Base-by-base conservation (phyloP, 2,888 invertebrate species). In the Drosophila suboccidentalis region DNA sequence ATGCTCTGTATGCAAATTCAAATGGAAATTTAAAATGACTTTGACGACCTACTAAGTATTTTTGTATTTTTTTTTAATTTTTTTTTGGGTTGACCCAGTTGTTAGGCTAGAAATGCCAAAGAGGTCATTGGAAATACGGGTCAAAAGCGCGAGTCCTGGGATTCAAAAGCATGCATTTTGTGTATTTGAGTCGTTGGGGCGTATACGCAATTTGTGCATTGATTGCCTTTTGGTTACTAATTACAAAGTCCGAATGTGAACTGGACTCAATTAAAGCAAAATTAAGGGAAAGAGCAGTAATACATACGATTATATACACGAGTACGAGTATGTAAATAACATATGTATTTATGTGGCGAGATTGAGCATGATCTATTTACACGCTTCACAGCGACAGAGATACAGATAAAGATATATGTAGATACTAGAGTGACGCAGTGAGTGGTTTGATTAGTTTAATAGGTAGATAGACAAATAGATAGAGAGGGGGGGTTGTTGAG, bases 321-420 rank as follows among this genome's bases (percentile, higher is more conserved):
- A 29, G 29, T 29, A 29, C 26, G 26, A 26, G 26, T 26, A 4
- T 26, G 4, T 39, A n/a, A n/a, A n/a, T n/a, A n/a, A n/a, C n/a
- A n/a, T n/a, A 32, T 22, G n/a, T 46, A 13, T 53, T 15, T 22
- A 39, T 62, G 54, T 51, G 62, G 55, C 57, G 58, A 44, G 3
- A n/a, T 55, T 32, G 39, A 60, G 38, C 71, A 78, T 86, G 77
- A 83, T 58, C 34, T 89, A 81, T 87, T 75, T 87, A 80, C 69
- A 89, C 70, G 71, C 66, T 63, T 76, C 43, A 50, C 57, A 66
- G 43, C 57, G 44, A 74, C 58, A 39, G n/a, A 44, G 43, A 46
- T 29, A 29, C 2, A 29, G 32, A 9, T 41, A 54, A 22, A 22
- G 22, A 22, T 47, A 47, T 2, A 19, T 19, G 19, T 19, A 59